Percentiles rank a stretch among this genome's conserved stretches.
Evolutionary conservation across 2,888 invertebrate genomes (phyloP).

Genomic region (Linnaemya vulpina): DNA sequence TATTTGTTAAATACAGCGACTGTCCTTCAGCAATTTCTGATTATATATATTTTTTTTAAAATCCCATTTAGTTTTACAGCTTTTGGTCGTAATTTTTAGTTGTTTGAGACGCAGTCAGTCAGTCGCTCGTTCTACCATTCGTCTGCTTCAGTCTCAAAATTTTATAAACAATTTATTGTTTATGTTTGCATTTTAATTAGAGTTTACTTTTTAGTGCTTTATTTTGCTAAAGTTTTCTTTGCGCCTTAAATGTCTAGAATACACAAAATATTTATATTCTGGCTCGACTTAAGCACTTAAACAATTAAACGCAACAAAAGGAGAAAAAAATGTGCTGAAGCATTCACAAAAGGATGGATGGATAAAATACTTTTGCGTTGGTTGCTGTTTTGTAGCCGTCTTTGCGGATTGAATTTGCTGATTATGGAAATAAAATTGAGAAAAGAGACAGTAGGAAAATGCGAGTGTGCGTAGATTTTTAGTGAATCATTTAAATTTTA

Average conservation of each 20-base stretch:
- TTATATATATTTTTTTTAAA: conserved; percentile 5
- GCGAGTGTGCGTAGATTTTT: background rate
- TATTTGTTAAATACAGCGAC: background rate
- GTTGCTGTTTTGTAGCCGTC: background rate
- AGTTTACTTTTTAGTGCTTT: conserved; percentile 15
- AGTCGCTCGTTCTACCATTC: background rate
- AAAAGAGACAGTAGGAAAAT: conserved; percentile 1
- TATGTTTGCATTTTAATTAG: conserved; percentile 62
- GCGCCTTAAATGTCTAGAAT: conserved; percentile 31
- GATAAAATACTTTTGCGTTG: conserved; percentile 12
- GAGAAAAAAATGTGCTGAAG: conserved; percentile 36
- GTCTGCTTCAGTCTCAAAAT: conserved; percentile 1
- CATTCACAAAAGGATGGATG: conserved; percentile 39
- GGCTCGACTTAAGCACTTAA: conserved; percentile 31
- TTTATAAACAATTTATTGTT: conserved; percentile 66
- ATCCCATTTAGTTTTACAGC: conserved; percentile 18
- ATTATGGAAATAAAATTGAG: conserved; percentile 8
- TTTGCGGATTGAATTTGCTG: conserved; percentile 24
- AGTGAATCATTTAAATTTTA: conserved; percentile 2
- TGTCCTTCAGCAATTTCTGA: conserved; percentile 10
- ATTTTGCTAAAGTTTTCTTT: conserved; percentile 14
- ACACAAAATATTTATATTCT: conserved; percentile 33
- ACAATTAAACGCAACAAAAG: conserved; percentile 15
- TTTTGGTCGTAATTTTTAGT: conserved; percentile 41
- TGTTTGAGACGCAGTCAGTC: conserved; percentile 1